These are phyloP conservation scores for Gallinago media DNA, from an alignment of 2,113 vertebrate genomes.

Conservation along the genomic window DNA sequence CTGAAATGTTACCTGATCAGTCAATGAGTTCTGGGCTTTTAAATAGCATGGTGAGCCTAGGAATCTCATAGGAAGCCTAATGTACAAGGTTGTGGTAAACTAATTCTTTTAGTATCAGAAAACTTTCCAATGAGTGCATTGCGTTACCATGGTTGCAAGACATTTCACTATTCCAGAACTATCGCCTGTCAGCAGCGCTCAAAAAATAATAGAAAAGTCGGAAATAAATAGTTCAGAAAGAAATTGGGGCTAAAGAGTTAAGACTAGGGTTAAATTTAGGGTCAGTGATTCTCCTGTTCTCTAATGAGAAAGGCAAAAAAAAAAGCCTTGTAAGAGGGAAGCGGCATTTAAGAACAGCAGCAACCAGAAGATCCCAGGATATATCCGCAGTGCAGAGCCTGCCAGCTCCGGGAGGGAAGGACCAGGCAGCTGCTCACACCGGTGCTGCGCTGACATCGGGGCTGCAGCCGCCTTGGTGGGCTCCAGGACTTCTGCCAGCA, in stretches of 20 bases:
- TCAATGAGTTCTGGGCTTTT: background rate
- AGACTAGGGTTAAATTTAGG: background rate
- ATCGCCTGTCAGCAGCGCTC: background rate
- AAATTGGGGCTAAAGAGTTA: conserved; percentile 27
- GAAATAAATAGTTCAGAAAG: conserved; percentile 25
- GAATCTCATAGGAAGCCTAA: background rate
- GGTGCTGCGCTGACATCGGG: fast-evolving
- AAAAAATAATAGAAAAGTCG: conserved; percentile 13
- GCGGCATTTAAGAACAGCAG: background rate
- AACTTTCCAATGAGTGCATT: conserved; percentile 30
- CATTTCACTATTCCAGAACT: conserved; percentile 37
- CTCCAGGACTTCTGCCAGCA: background rate
- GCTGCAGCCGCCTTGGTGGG: fast-evolving
- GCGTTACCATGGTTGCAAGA: conserved; percentile 63
- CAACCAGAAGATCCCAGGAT: background rate
- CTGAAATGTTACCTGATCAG: background rate
- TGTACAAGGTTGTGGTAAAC: background rate
- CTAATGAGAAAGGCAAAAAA: background rate
- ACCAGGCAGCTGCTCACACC: background rate
- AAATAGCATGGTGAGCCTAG: background rate
- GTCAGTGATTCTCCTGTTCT: background rate
- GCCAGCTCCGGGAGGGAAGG: background rate
- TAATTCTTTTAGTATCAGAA: conserved; percentile 24
- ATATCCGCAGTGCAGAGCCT: background rate
- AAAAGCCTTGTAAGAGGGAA: background rate